phyloP scores from a whole-genome alignment of 2,113 vertebrate species.

The Helogale parvula region DNA sequence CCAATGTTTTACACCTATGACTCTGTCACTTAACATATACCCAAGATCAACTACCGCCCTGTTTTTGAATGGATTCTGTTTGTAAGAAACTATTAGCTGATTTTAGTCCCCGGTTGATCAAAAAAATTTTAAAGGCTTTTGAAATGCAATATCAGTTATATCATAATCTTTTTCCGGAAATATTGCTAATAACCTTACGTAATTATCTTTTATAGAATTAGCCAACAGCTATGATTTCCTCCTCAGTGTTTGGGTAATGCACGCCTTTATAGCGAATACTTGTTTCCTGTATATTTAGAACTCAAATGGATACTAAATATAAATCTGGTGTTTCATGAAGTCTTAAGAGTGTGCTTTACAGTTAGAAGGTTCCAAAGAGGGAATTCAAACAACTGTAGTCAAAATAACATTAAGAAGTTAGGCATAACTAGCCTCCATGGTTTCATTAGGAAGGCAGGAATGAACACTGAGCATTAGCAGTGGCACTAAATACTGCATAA shows the following conservation, averaged over 20 bases:
- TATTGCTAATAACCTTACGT: conserved; percentile 32
- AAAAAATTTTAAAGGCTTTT: background rate
- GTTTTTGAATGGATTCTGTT: conserved; percentile 27
- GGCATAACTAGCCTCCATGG: background rate
- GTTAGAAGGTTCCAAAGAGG: background rate
- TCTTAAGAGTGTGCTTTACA: conserved; percentile 24
- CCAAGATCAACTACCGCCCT: background rate
- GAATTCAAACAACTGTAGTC: conserved; percentile 2
- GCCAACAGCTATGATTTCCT: conserved; percentile 29
- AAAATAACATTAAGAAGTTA: conserved; percentile 24
- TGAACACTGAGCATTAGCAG: background rate
- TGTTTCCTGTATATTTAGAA: conserved; percentile 54
- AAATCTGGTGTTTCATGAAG: background rate
- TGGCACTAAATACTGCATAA: background rate
- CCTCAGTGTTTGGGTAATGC: background rate
- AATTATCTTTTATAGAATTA: conserved; percentile 40
- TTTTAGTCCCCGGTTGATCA: conserved; percentile 4
- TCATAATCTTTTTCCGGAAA: conserved; percentile 4
- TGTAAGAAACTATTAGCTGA: conserved; percentile 17
- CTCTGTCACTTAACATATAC: background rate
- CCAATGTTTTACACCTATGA: background rate
- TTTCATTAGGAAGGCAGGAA: background rate
- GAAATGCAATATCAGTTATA: background rate
- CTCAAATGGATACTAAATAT: conserved; percentile 49
- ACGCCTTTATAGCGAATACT: background rate